phyloP scores from a whole-genome alignment of 2,797 vertebrate genomes.

The Halcyon badia region DNA sequence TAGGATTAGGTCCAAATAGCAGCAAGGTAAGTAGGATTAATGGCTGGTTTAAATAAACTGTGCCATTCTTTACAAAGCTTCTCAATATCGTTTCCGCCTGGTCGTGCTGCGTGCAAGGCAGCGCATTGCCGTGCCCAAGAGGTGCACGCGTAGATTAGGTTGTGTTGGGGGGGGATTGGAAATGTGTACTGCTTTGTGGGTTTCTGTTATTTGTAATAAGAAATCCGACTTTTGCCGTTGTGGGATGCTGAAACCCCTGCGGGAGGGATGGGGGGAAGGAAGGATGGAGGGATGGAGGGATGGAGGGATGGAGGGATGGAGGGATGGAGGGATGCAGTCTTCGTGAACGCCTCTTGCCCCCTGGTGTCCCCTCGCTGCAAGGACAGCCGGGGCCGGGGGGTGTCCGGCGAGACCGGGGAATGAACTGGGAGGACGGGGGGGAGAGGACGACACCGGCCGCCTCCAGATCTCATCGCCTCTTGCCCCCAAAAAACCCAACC shows the following conservation, averaged over 20 bases:
- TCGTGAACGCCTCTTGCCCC: slow-evolving; percentile 79
- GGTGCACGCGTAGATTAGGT: background rate
- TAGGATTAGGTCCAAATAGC: slow-evolving; percentile 77
- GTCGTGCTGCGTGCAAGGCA: slow-evolving; percentile 45
- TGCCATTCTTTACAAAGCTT: slow-evolving; percentile 47
- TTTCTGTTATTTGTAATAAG: background rate
- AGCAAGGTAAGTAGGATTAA: slow-evolving; percentile 82
- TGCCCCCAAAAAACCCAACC: background rate
- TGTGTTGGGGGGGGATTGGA: background rate
- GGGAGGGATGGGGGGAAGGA: background rate
- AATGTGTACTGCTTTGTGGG: slow-evolving; percentile 1
- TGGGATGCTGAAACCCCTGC: background rate
- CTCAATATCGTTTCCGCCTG: slow-evolving; percentile 48
- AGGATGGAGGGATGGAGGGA: background rate
- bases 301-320: background rate
- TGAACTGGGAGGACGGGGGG: background rate
- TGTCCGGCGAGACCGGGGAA: background rate
- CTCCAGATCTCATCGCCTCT: background rate
- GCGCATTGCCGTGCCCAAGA: slow-evolving; percentile 52
- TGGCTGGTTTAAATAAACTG: slow-evolving; percentile 55
- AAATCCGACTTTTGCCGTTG: background rate
- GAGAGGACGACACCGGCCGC: background rate
- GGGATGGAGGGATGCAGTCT: background rate
- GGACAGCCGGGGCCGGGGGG: slow-evolving; percentile 24
- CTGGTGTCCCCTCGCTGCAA: slow-evolving; percentile 77